Conservation (phyloP, 2,113 vertebrate species). For the Thalassarche chlororhynchos region DNA sequence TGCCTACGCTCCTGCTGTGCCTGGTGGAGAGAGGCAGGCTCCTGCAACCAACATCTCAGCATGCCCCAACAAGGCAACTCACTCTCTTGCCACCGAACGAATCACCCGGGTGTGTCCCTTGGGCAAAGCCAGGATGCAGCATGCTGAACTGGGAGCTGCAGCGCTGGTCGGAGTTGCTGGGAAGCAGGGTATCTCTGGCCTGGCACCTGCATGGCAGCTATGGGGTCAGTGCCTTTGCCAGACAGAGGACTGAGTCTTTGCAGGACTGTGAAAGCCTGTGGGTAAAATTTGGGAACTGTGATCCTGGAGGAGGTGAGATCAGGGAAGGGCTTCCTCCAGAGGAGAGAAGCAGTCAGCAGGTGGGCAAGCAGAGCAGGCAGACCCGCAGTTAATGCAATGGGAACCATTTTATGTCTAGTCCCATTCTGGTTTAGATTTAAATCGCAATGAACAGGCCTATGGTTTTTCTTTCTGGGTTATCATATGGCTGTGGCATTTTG, state of each 20-base stretch:
- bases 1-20: not conserved
- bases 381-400: accelerated
- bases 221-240: not conserved
- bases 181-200: accelerated
- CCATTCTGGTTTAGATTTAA: not conserved
- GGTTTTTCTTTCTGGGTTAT: not conserved
- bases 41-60: not conserved
- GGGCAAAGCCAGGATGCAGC: not conserved
- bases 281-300: not conserved
- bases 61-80: accelerated
- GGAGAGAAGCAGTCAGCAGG: not conserved
- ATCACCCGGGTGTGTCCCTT: not conserved
- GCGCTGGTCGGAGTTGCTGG: accelerated
- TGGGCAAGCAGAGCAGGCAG: not conserved
- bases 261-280: not conserved
- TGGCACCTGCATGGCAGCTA: not conserved
- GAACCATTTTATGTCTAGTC: not conserved
- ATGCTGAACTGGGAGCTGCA: not conserved
- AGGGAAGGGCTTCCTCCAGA: not conserved
- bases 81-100: accelerated
- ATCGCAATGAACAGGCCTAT: not conserved
- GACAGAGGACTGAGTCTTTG: not conserved
- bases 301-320: not conserved
- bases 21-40: not conserved
- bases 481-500: not conserved